Conservation (phyloP, 2,113 vertebrate genomes). For the Neotragus moschatus region DNA sequence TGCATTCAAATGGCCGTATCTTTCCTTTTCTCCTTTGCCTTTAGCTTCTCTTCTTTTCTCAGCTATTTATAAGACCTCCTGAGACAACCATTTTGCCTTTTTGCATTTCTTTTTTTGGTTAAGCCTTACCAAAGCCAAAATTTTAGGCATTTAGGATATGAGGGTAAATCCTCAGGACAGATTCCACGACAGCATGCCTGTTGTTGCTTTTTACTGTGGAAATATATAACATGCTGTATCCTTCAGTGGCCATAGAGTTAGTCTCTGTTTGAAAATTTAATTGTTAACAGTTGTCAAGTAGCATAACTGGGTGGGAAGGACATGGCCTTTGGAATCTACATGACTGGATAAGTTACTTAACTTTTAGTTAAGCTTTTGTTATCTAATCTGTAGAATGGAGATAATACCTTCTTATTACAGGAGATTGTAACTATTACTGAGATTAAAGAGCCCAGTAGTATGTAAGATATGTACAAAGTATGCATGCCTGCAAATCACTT, state of each 20-base stretch:
- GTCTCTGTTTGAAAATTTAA: background rate
- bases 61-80: background rate
- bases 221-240: rapidly evolving
- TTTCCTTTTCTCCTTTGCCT: background rate
- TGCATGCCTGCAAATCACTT: background rate
- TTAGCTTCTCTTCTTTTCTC: background rate
- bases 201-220: background rate
- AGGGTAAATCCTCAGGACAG: background rate
- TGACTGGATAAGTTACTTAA: background rate
- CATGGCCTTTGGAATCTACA: background rate
- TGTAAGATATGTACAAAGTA: background rate
- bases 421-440: background rate
- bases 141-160: background rate
- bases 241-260: background rate
- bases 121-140: background rate
- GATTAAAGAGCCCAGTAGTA: background rate
- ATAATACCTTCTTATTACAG: background rate
- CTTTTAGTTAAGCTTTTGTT: background rate
- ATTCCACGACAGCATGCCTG: background rate
- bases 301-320: background rate
- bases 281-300: background rate
- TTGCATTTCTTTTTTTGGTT: background rate
- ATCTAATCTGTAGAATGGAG: background rate
- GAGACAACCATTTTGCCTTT: background rate
- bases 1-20: background rate